phyloP scores from a whole-genome alignment of 2,888 invertebrate species.

The Ellobium chinense region DNA sequence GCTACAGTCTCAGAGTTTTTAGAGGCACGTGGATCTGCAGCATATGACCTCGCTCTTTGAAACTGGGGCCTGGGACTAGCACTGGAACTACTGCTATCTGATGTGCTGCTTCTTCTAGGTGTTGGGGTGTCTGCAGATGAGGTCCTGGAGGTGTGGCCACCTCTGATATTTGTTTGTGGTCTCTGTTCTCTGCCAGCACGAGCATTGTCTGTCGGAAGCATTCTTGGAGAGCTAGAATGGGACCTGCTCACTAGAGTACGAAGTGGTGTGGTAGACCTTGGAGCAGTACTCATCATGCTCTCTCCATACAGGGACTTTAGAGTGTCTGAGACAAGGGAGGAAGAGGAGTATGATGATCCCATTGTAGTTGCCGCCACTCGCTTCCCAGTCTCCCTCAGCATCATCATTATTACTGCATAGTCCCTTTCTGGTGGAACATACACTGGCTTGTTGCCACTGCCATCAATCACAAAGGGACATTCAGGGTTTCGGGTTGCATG shows the following conservation, averaged over 20 bases:
- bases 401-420: conserved; percentile 16
- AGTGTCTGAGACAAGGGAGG: conserved; percentile 35
- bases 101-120: conserved; percentile 34
- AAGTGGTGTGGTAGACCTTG: not conserved
- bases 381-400: conserved; percentile 23
- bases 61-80: conserved; percentile 8
- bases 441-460: conserved; percentile 39
- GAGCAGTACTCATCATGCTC: conserved; percentile 9
- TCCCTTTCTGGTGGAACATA: conserved; percentile 25
- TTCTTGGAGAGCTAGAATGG: conserved; percentile 16
- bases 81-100: not conserved
- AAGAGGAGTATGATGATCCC: conserved; percentile 12
- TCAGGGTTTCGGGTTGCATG: conserved; percentile 53
- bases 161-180: not conserved
- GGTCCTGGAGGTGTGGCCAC: not conserved
- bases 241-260: not conserved
- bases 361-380: conserved; percentile 10
- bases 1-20: conserved; percentile 40
- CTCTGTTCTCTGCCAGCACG: not conserved
- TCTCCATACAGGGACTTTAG: conserved; percentile 34
- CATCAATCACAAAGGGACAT: conserved; percentile 48
- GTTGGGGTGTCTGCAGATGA: not conserved
- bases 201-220: not conserved
- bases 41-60: conserved; percentile 35
- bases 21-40: conserved; percentile 4